These are phyloP conservation scores for Calidris pygmaea DNA, from an alignment of 2,113 vertebrate species.

Conservation along the genomic window DNA sequence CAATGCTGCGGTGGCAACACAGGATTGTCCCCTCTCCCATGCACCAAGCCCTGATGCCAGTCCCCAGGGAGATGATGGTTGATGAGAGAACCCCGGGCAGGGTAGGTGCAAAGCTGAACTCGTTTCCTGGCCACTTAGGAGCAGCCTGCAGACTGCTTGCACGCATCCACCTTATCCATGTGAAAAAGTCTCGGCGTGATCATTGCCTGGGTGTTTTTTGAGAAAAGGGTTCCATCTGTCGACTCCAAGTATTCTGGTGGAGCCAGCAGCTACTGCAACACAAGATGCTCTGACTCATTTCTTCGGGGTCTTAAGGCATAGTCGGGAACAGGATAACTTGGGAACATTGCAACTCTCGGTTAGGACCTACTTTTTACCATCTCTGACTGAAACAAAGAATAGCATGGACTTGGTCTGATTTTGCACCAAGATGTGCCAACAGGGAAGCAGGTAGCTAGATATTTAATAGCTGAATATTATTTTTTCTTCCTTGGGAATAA, in stretches of 20 bases:
- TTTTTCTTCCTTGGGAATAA: not conserved
- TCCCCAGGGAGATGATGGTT: not conserved
- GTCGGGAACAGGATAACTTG: fast-evolving
- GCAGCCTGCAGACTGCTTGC: not conserved
- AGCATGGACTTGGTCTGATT: not conserved
- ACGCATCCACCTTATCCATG: fast-evolving
- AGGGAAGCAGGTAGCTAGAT: not conserved
- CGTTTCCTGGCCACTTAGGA: not conserved
- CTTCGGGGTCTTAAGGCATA: not conserved
- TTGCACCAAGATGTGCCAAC: not conserved
- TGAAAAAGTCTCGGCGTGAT: no score
- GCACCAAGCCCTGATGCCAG: not conserved
- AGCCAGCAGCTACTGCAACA: not conserved
- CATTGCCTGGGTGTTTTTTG: not conserved
- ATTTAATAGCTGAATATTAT: not conserved
- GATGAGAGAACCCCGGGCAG: not conserved
- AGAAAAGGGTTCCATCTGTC: not conserved
- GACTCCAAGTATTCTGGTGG: not conserved
- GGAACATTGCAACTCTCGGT: not conserved
- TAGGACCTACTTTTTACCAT: not conserved
- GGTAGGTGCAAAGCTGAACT: not conserved
- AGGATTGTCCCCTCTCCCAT: not conserved
- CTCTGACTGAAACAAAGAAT: not conserved
- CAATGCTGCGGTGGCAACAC: not conserved
- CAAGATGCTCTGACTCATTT: not conserved